Base-by-base conservation (phyloP, 2,888 invertebrate species). In the Pristionchus maxplancki region DNA sequence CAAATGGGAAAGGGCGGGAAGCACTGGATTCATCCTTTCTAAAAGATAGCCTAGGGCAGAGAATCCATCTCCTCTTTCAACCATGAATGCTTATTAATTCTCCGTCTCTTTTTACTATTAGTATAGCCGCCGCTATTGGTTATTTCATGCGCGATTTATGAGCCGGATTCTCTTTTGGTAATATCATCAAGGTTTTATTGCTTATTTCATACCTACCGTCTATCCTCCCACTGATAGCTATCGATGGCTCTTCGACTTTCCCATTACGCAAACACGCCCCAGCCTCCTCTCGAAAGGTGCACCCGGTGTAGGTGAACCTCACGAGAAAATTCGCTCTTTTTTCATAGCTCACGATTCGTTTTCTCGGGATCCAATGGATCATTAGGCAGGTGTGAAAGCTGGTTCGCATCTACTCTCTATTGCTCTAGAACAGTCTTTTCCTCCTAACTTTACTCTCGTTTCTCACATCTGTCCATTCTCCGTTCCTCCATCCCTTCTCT, bases 241-340 rank as follows among this genome's bases (percentile, higher is more conserved):
- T 71, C 71, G 37, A 34, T 67, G 31, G 67, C 20, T 78, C n/a
- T 74, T 31, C 78, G 4, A 28, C 78, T 44, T 44, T 44, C 28
- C 78, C 78, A 48, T 44, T 78, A 48, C n/a, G 78, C n/a, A 78
- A 78, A 78, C 44, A 78, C 44, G 20, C 67, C 24, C n/a, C 58
- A 17, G 15, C 31, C 20, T 28, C 64, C 34, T 67, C 64, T 67
- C 64, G 64, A 37, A 71, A 71, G 71, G 37, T 37, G 20, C 37
- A 71, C 71, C 37, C 34, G 37, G 37, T 37, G 71, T 20, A 71
- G 20, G 37, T 15, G 37, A 71, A 37, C 37, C 37, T 34, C 71
- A 17, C 34, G 58, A 58, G 58, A 58, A 20, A 15, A 20, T 71
- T 71, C 37, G 15, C 24, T 71, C n/a, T 17, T 8, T 37, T 37